Evolutionary conservation across 2,888 invertebrate genomes (phyloP).

Genomic region (Caenorhabditis macrosperma): DNA sequence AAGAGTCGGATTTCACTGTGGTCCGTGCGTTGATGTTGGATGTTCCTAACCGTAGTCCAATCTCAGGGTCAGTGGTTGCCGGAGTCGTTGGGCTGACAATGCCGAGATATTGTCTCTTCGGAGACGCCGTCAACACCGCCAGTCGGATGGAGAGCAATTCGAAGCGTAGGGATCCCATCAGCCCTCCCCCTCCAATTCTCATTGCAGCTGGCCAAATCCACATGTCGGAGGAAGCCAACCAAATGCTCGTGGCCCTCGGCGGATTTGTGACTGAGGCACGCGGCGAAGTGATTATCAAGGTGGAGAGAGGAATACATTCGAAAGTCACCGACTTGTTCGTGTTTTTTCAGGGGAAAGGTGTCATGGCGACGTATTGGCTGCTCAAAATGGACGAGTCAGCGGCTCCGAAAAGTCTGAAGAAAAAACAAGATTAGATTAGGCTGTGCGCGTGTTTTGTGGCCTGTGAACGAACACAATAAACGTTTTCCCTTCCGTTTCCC

Average conservation of each 20-base stretch:
- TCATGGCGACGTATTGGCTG: conserved; percentile 72
- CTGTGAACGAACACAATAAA: not conserved
- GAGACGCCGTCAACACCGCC: conserved; percentile 78
- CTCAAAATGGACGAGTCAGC: conserved; percentile 52
- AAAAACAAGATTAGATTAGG: conserved; percentile 32
- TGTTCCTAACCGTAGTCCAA: not conserved
- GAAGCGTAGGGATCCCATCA: conserved; percentile 62
- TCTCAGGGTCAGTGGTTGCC: conserved; percentile 54
- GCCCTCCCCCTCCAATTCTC: too few species aligned
- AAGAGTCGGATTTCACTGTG: conserved; percentile 69
- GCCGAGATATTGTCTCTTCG: conserved; percentile 74
- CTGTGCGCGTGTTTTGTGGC: conserved; percentile 7
- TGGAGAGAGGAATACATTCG: not conserved
- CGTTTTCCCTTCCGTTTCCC: not conserved
- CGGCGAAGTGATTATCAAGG: conserved; percentile 76
- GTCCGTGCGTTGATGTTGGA: conserved; percentile 23
- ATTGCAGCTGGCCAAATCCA: conserved; percentile 75
- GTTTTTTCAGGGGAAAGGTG: conserved; percentile 71
- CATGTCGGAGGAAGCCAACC: conserved; percentile 71
- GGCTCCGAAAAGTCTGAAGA: conserved; percentile 40
- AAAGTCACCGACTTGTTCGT: not conserved
- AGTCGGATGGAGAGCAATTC: conserved; percentile 74
- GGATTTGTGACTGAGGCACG: conserved; percentile 74
- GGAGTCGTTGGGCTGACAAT: conserved; percentile 72
- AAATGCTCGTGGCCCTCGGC: conserved; percentile 71